Evolutionary conservation across 2,888 invertebrate species (phyloP), one percentile per base, ranked within the genome.

Genomic region (Sussaba pulchella): DNA sequence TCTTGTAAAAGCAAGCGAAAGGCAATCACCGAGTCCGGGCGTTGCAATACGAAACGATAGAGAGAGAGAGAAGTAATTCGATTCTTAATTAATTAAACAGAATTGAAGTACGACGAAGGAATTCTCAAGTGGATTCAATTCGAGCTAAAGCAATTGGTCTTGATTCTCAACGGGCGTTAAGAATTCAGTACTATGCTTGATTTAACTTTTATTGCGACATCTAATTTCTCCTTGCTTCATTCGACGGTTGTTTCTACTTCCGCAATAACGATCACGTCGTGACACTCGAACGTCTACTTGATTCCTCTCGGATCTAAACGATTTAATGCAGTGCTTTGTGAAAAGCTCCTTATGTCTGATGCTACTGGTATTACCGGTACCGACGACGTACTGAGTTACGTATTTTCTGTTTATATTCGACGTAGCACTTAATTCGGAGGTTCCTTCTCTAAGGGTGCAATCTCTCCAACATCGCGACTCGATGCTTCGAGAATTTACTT

Each of bases 31-130:
- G 59, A 10, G 14, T 31, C 31, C 31, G 6, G 4, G 31, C 2
- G 31, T 31, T 6, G 31, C n/a, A n/a, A n/a, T n/a, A n/a, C n/a
- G 31, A 31, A 6, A 6, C 2, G 36, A 59, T 50, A 43, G 14
- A 17, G 50, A 64, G 31, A 54, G 57, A 26, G 43, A 39, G 59
- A 61, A 66, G 41, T 75, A 41, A 66, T 47, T 54, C 54, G 50
- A 63, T 72, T 61, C 36, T 72, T 80, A 75, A 80, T 80, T 80
- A 67, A 75, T 80, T 75, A 71, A 71, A 45, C 66, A 43, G 24
- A 67, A 57, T 66, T 36, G n/a, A n/a, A n/a, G n/a, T 31, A 31
- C 4, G 4, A 6, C 31, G 31, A 31, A 31, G 31, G 70, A 24
- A 10, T 31, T 1, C 57, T 31, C 9, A 8, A 31, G 6, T 50